phyloP scores from a whole-genome alignment of 2,113 vertebrate genomes.

The Pygoscelis antarcticus region DNA sequence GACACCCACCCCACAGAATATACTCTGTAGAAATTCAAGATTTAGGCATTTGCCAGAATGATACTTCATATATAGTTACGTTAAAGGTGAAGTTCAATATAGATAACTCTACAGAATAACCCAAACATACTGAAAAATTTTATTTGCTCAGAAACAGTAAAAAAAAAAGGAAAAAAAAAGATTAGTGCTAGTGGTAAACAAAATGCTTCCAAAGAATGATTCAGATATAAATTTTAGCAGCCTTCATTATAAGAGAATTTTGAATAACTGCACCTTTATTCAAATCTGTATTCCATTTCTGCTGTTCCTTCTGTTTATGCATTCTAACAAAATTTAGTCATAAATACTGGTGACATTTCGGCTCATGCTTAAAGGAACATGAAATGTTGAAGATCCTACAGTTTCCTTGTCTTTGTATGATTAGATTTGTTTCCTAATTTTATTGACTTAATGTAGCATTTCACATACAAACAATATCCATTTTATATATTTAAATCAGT shows the following conservation, averaged over 20 bases:
- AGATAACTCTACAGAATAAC: background rate
- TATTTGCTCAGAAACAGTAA: background rate
- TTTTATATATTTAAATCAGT: background rate
- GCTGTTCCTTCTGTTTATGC: background rate
- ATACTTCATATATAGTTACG: background rate
- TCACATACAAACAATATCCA: background rate
- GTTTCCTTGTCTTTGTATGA: background rate
- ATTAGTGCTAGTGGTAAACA: background rate
- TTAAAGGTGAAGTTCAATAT: background rate
- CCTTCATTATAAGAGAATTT: background rate
- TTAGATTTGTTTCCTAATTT: background rate
- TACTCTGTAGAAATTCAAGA: background rate
- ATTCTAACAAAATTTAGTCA: background rate
- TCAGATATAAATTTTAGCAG: background rate
- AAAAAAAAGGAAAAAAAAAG: background rate
- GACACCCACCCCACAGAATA: background rate
- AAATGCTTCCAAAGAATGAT: background rate
- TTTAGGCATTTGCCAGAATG: background rate
- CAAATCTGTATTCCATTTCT: background rate
- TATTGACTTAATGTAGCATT: background rate
- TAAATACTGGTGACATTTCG: background rate
- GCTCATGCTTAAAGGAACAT: background rate
- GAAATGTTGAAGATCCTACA: background rate
- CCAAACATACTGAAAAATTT: background rate
- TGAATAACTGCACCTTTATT: background rate